phyloP scores from a whole-genome alignment of 2,113 vertebrate species.

The Tylochromis polylepis region DNA sequence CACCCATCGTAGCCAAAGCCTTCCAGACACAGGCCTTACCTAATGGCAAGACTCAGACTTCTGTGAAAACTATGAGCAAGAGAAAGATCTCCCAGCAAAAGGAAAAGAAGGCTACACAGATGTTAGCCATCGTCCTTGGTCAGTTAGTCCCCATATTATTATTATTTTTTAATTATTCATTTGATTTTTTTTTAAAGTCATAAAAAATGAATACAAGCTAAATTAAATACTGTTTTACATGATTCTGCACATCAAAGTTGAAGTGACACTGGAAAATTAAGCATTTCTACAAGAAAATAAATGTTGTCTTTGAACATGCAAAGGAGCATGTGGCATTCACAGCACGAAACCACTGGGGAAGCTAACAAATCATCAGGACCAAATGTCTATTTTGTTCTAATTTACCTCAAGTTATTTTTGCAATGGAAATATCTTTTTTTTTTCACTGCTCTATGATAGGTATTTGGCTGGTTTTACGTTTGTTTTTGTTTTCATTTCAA shows the following conservation, averaged over 20 bases:
- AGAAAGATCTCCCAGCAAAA: constrained; percentile 98
- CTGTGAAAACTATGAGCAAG: constrained; percentile 87
- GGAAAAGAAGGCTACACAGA: constrained; percentile 98
- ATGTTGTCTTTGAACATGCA: neutral
- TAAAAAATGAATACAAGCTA: neutral
- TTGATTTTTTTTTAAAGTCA: neutral
- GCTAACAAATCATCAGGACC: neutral
- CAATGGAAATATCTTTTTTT: neutral
- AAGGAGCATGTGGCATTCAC: neutral
- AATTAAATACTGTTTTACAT: neutral
- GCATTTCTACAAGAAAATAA: neutral
- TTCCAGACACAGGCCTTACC: constrained; percentile 92
- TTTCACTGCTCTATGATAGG: neutral
- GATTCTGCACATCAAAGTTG: neutral
- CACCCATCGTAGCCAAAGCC: constrained; percentile 76
- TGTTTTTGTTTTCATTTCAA: neutral
- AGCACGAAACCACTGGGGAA: neutral
- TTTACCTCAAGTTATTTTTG: neutral
- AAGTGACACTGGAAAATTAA: neutral
- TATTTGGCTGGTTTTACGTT: neutral
- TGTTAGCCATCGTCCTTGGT: constrained; percentile 98
- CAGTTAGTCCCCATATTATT: constrained; percentile 41
- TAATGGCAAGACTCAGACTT: constrained; percentile 90
- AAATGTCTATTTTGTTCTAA: neutral
- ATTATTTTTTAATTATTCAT: neutral